These are phyloP conservation scores for Nestor notabilis DNA, from an alignment of 2,113 vertebrate genomes.

Conservation along the genomic window DNA sequence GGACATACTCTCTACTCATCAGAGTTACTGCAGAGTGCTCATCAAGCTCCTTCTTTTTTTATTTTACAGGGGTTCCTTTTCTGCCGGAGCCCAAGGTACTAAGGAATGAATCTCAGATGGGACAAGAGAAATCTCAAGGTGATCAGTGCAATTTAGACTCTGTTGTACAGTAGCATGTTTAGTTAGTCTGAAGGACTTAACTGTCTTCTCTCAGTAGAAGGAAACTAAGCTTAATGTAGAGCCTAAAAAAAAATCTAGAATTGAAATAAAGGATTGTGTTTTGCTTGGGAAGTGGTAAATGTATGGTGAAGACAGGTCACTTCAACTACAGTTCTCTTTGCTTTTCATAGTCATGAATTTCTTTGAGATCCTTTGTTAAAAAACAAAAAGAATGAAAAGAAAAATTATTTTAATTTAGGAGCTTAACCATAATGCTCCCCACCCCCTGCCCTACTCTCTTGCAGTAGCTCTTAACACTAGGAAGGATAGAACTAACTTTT, in stretches of 20 bases:
- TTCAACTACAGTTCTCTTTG: neutral
- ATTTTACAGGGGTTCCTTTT: neutral
- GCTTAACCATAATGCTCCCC: neutral
- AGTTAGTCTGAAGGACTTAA: neutral
- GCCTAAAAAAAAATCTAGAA: neutral
- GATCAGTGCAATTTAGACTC: neutral
- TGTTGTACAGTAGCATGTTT: neutral
- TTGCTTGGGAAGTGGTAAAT: neutral
- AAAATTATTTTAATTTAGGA: neutral
- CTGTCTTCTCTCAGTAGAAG: neutral
- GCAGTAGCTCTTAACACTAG: neutral
- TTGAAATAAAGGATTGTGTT: neutral
- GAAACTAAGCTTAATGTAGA: neutral
- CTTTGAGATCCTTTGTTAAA: neutral
- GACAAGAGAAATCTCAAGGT: conserved; percentile 55
- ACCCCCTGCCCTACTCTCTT: neutral
- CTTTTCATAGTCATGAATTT: neutral
- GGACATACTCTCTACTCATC: no score
- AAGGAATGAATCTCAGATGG: conserved; percentile 18
- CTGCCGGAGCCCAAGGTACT: conserved; percentile 32
- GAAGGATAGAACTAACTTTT: neutral
- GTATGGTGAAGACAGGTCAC: neutral
- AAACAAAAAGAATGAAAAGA: neutral
- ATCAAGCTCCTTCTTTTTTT: neutral
- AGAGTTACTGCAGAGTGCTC: neutral